These are phyloP conservation scores for Drosophila eugracilis DNA, from an alignment of 1,140 invertebrate species.

Conservation along the genomic window DNA sequence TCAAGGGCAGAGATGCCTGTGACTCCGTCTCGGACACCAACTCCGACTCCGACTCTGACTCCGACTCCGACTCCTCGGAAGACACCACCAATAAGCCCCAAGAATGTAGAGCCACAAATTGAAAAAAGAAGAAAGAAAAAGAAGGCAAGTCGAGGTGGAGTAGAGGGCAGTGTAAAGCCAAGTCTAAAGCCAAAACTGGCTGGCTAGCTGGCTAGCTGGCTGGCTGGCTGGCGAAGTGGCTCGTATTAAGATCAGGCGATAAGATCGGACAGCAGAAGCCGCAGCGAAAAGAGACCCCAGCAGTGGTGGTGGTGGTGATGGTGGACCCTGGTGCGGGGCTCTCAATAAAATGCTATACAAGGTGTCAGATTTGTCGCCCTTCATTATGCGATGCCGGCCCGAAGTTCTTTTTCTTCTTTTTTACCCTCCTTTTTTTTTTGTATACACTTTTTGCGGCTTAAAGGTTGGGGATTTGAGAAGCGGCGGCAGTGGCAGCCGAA, in stretches of 20 bases:
- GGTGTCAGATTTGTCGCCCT: constrained; percentile 85
- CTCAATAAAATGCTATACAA: constrained; percentile 85
- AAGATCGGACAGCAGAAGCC: constrained; percentile 79
- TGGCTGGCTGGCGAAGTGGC: constrained; percentile 64
- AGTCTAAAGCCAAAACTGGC: constrained; percentile 4
- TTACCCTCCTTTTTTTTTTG: background rate
- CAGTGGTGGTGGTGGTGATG: too few relatives aligned
- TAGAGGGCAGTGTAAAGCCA: background rate
- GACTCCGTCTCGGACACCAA: constrained; percentile 52
- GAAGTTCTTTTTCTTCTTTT: constrained; percentile 16
- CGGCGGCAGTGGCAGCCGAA: background rate
- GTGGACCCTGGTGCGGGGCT: constrained; percentile 18
- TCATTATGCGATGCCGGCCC: constrained; percentile 74
- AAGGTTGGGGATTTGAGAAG: constrained; percentile 3
- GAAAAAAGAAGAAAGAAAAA: constrained; percentile 47
- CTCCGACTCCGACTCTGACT: constrained; percentile 50
- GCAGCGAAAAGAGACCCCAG: constrained; percentile 3
- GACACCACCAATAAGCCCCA: constrained; percentile 57
- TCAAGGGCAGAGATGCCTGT: constrained; percentile 65
- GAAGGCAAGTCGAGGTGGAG: background rate
- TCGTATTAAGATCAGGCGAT: constrained; percentile 84
- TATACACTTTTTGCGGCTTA: constrained; percentile 21
- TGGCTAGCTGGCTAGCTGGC: background rate
- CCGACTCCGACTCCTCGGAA: constrained; percentile 45
- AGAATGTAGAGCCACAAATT: constrained; percentile 75